Conservation (phyloP, 2,888 invertebrate genomes). For the Drosophila anceps region DNA sequence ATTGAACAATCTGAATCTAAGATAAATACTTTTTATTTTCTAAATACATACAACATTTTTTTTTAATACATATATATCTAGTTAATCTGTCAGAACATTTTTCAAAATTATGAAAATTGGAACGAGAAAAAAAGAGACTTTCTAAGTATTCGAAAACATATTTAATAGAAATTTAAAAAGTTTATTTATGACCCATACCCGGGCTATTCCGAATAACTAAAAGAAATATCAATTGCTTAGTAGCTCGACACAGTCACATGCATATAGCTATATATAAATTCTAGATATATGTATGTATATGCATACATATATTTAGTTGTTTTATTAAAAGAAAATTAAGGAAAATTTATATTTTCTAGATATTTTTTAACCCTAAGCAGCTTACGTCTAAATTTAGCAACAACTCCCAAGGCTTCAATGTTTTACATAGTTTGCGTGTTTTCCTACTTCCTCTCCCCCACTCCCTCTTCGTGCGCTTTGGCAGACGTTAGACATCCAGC, state of each 20-base stretch:
- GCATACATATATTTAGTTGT: not conserved
- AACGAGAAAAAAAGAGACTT: not conserved
- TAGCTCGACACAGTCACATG: not conserved
- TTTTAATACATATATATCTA: conserved; percentile 15
- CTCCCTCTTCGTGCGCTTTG: not conserved
- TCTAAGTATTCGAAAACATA: conserved; percentile 13
- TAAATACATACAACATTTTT: conserved; percentile 3
- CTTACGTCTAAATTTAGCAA: conserved; percentile 9
- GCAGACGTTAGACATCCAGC: conserved; percentile 6
- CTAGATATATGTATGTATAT: not conserved
- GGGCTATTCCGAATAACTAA: not conserved
- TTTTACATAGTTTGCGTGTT: conserved; percentile 66
- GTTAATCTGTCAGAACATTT: conserved; percentile 29
- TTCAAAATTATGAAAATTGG: conserved; percentile 18
- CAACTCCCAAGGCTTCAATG: conserved; percentile 36
- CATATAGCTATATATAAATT: not conserved
- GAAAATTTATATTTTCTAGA: not conserved
- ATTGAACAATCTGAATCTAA: not conserved
- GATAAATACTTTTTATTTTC: not conserved
- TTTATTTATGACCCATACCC: conserved; percentile 24
- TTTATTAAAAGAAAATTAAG: not conserved
- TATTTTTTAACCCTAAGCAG: not conserved
- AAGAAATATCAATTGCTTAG: conserved; percentile 25
- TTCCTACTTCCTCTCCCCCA: conserved; percentile 12
- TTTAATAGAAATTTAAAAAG: conserved; percentile 25